Evolutionary conservation across 2,888 invertebrate genomes (phyloP).

Genomic region (Ochropleura leucogaster): DNA sequence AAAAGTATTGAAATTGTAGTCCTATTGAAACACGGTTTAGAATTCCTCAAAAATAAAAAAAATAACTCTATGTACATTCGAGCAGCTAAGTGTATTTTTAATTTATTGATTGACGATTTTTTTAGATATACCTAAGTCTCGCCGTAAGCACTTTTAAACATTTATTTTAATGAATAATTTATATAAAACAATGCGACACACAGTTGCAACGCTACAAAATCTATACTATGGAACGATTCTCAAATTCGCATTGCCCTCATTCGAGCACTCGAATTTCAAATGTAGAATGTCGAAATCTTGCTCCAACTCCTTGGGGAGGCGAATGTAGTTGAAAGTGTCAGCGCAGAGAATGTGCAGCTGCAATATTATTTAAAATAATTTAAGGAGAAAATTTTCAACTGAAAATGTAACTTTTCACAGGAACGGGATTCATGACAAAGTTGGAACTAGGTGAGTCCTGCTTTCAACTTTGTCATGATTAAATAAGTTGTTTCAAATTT

Average conservation of each 20-base stretch:
- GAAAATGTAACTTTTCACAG: slow-evolving; percentile 18
- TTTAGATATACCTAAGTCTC: too few species aligned
- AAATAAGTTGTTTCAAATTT: slow-evolving; percentile 12
- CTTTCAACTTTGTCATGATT: slow-evolving; percentile 20
- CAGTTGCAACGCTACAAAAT: neutral
- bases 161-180: neutral
- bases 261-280: slow-evolving; percentile 38
- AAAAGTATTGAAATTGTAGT: slow-evolving; percentile 2
- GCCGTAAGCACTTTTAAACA: too few species aligned
- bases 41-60: neutral
- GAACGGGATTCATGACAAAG: neutral
- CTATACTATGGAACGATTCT: slow-evolving; percentile 5
- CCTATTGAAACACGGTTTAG: neutral
- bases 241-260: slow-evolving; percentile 13
- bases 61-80: neutral
- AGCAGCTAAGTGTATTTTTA: neutral
- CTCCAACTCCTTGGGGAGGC: slow-evolving; percentile 35
- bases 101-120: neutral
- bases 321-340: slow-evolving; percentile 37
- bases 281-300: slow-evolving; percentile 29
- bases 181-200: neutral
- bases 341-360: slow-evolving; percentile 13
- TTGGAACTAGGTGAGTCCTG: slow-evolving; percentile 15
- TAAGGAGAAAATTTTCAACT: slow-evolving; percentile 15
- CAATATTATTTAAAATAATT: slow-evolving; percentile 29